Conservation (phyloP, 2,113 vertebrate genomes). For the Indicator indicator region DNA sequence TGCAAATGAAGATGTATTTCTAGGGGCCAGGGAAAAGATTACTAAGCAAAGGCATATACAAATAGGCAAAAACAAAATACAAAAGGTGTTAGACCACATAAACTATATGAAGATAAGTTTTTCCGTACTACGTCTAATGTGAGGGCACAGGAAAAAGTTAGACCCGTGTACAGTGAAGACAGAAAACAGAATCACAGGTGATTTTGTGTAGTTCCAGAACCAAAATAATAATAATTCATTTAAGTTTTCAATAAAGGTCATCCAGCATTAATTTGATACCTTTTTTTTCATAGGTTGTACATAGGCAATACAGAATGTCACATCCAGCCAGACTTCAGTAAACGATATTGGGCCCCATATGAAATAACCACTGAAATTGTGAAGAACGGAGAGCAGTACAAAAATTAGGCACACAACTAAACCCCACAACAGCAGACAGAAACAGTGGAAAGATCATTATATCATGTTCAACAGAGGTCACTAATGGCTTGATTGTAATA, state of each 20-base stretch:
- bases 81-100: background rate
- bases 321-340: background rate
- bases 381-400: background rate
- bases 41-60: background rate
- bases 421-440: background rate
- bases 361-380: background rate
- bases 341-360: background rate
- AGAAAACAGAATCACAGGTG: background rate
- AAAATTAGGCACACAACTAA: background rate
- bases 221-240: background rate
- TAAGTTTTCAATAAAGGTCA: background rate
- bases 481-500: background rate
- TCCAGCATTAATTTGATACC: background rate
- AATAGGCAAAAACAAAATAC: background rate
- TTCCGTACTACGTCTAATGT: background rate
- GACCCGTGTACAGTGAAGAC: background rate
- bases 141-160: background rate
- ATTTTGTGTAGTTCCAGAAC: background rate
- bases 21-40: background rate
- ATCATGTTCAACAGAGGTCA: background rate
- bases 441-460: background rate
- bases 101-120: background rate
- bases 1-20: background rate
- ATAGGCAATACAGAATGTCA: background rate
- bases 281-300: background rate